phyloP scores from a whole-genome alignment of 2,888 invertebrate genomes.

The Linyphia triangularis region DNA sequence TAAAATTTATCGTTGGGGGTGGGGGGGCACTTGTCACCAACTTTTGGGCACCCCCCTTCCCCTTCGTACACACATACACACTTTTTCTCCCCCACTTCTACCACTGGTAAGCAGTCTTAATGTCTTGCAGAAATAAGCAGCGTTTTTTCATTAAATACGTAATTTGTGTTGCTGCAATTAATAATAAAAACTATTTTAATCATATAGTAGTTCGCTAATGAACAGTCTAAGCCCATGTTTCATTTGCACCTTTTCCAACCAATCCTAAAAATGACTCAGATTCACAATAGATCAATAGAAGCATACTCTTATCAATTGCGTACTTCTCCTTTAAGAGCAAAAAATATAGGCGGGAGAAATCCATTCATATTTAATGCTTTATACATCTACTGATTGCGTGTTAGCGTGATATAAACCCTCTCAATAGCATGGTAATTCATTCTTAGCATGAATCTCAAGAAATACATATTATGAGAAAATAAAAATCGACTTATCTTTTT shows the following conservation, averaged over 20 bases:
- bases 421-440: background rate
- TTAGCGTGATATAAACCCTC: background rate
- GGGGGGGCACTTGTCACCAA: no score
- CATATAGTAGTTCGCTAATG: no score
- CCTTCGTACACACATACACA: no score
- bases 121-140: no score
- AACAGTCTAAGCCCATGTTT: background rate
- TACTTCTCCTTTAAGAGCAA: background rate
- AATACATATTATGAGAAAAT: background rate
- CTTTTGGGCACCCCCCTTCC: no score
- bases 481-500: background rate
- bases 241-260: background rate
- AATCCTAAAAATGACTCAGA: no score
- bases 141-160: no score
- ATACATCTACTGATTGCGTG: background rate
- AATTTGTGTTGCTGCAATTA: no score
- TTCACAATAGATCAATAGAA: background rate
- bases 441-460: background rate
- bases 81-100: no score
- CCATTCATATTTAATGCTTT: background rate
- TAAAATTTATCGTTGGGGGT: no score
- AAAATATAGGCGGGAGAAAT: background rate
- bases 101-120: no score
- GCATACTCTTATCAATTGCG: background rate
- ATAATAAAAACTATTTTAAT: no score